Base-by-base conservation (phyloP, 2,797 vertebrate genomes). In the Lindbergichthys nudifrons region DNA sequence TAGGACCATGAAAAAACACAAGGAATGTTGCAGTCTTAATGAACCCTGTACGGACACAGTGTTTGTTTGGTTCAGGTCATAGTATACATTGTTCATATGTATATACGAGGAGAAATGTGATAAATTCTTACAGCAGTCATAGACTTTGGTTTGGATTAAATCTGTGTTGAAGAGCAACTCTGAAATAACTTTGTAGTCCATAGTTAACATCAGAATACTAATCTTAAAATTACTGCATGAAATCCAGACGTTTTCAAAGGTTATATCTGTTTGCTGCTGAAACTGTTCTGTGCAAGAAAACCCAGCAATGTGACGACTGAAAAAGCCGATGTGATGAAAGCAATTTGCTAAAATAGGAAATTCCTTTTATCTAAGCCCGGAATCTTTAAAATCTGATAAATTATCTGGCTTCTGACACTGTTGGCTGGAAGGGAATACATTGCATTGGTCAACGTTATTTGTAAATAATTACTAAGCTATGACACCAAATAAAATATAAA, bases 401-500 rank as follows among this genome's bases (percentile, higher is more conserved):
- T 4, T 41, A 68, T 54, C 30, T 47, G 21, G 15, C 46, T 52
- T 19, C 45, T 14, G 51, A 59, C 41, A 6, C 36, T 12, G 4
- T 11, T 16, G 21, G 41, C 12, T 21, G 13, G 39, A 43, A 62
- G 14, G 7, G 41, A 63, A 30, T 3, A 30, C 5, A 21, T 5
- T 30, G 30, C 51, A 15, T 14, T 53, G 1, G 48, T 52, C 50
- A 52, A 64, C 47, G 72, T 32, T 47, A 45, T 43, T n/a, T 65
- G 41, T 48, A 13, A 18, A 36, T 21, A 32, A 47, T 60, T 2
- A 26, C 57, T 21, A 72, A 48, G 50, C 41, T 45, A 32, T 4
- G n/a, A 46, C 16, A 19, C 70, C 42, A 64, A 52, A 57, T 74
- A 47, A 5, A 48, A 52, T 26, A 56, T 12, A 62, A 70, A 36